Conservation (phyloP, 2,113 vertebrate genomes). For the Emberiza fucata region DNA sequence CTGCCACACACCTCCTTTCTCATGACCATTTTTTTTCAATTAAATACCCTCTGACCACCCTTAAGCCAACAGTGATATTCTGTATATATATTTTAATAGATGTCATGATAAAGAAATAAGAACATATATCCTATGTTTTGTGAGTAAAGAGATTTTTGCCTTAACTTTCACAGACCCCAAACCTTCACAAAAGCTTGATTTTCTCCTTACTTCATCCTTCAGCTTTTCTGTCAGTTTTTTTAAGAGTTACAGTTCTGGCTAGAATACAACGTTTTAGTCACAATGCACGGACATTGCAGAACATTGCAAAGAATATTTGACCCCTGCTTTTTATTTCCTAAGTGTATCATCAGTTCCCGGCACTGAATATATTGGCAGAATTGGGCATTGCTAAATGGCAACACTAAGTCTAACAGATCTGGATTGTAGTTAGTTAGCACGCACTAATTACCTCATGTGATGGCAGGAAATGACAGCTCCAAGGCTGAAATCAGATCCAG, state of each 20-base stretch:
- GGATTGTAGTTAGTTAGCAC: background rate
- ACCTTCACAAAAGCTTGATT: background rate
- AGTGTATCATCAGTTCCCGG: background rate
- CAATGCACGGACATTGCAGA: background rate
- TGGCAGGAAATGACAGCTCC: conserved; percentile 44
- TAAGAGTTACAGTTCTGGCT: background rate
- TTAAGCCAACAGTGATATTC: background rate
- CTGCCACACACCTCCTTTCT: background rate
- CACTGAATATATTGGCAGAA: background rate
- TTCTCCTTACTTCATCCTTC: background rate
- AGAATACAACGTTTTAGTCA: background rate
- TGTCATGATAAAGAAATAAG: background rate
- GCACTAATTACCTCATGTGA: background rate
- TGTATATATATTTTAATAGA: background rate
- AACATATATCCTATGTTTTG: background rate
- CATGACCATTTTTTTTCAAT: background rate
- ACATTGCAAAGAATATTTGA: background rate
- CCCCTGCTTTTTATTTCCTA: conserved; percentile 43
- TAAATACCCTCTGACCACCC: background rate
- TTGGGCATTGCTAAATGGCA: background rate
- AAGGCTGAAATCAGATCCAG: conserved; percentile 35
- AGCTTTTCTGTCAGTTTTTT: background rate
- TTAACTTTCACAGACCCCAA: background rate
- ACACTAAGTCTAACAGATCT: background rate
- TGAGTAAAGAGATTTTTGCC: background rate